Evolutionary conservation across 2,113 vertebrate genomes (phyloP), one percentile per base, ranked within the genome.

Genomic region (Crypturellus undulatus): DNA sequence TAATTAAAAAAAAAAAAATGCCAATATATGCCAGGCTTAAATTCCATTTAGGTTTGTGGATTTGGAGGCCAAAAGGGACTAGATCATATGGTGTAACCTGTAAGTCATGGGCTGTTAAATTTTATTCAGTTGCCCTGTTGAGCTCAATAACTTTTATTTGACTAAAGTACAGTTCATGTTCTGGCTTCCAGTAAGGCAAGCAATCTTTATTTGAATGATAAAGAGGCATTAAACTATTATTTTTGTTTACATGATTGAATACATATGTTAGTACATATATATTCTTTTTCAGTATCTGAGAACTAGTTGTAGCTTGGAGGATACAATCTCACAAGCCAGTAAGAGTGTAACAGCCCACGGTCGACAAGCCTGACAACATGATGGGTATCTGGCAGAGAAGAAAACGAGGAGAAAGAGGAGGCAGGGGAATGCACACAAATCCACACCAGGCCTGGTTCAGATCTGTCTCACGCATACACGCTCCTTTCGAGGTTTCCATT

Each of bases 61-160:
- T 82, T 2, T 82, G 58, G 67, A 95, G 69, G 69, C 92, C 87
- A 87, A 87, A 93, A 89, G 84, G 70, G 89, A 92, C 94, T 91
- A 89, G 96, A 96, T 94, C 72, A 69, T 72, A 58, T 89, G 70
- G 47, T 76, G 70, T 58, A 91, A 92, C 92, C 84, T 87, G 70
- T 82, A 96, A 94, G 73, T 93, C 71, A 93, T 84, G 92, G 91
- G 67, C 73, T 45, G 60, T 94, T 95, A 95, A 92, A 94, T 94
- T 94, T 93, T 93, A 94, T 70, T 89, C 65, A 72, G 89, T 77
- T 79, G 87, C 84, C 69, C 77, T 96, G 63, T 91, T 84, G 92
- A 93, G 94, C 89, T 93, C 70, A 94, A 40, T 92, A 94, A 96
- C 68, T 91, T 96, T 90, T 89, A 94, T 95, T 91, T 90, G 83